Percentiles rank a stretch among this genome's conserved stretches.
phyloP scores from a whole-genome alignment of 2,113 vertebrate species.

The Anhinga anhinga region DNA sequence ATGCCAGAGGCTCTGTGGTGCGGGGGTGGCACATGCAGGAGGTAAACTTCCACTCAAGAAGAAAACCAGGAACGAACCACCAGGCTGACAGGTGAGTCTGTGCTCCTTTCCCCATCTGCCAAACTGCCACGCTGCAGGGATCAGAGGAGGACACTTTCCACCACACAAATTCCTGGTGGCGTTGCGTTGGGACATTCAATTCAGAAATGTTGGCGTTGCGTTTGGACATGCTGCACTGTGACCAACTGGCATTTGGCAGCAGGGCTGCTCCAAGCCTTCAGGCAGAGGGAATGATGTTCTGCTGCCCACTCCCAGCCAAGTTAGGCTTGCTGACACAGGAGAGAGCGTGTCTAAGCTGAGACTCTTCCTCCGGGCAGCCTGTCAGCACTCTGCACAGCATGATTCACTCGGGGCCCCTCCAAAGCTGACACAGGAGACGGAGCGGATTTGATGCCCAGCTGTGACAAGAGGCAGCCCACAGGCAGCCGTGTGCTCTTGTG shows the following conservation, averaged over 20 bases:
- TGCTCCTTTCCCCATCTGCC: background rate
- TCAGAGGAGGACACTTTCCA: background rate
- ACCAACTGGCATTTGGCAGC: background rate
- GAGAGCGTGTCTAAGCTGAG: background rate
- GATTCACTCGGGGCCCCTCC: background rate
- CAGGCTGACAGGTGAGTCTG: background rate
- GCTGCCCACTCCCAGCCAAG: background rate
- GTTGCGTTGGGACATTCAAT: accelerated
- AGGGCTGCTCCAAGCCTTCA: background rate
- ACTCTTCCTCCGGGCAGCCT: background rate
- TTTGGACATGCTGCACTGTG: background rate
- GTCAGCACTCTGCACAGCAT: background rate
- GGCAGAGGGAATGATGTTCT: background rate
- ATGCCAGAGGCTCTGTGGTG: background rate
- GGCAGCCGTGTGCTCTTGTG: background rate
- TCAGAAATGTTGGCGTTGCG: accelerated
- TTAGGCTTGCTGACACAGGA: background rate
- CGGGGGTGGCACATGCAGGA: background rate
- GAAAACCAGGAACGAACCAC: background rate
- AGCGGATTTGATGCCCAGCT: background rate
- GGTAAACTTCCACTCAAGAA: background rate
- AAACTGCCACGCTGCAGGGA: background rate
- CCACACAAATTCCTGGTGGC: background rate
- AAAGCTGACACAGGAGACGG: background rate
- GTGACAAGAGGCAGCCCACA: background rate